phyloP scores from a whole-genome alignment of 2,113 vertebrate species.

The Zosterops lateralis region DNA sequence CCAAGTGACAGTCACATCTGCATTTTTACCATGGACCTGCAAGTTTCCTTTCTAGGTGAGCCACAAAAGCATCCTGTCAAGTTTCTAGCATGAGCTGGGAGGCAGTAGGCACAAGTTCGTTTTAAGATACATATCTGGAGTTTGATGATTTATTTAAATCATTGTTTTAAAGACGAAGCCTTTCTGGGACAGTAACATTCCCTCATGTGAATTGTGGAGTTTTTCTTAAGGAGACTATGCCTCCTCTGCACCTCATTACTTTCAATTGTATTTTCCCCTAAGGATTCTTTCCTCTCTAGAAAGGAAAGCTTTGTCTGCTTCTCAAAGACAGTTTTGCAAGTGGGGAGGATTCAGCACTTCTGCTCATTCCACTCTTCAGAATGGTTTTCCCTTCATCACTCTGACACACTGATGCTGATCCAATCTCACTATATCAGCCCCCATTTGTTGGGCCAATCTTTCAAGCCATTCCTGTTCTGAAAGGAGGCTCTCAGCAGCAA shows the following conservation, averaged over 20 bases:
- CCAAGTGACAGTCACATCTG: neutral
- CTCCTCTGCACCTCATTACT: neutral
- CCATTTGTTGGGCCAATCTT: neutral
- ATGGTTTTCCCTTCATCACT: neutral
- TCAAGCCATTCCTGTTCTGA: neutral
- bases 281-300: neutral
- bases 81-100: neutral
- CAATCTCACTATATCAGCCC: neutral
- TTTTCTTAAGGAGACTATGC: neutral
- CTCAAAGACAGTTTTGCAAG: neutral
- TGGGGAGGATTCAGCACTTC: neutral
- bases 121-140: neutral
- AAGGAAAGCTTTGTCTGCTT: neutral
- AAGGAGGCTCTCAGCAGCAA: neutral
- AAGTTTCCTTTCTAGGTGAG: neutral
- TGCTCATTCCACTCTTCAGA: neutral
- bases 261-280: neutral
- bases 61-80: neutral
- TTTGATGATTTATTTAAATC: neutral
- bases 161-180: neutral
- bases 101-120: neutral
- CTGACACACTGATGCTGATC: neutral
- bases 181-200: neutral
- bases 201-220: neutral
- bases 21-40: neutral